Conservation (phyloP, 2,797 vertebrate species). For the Petrocephalus schoutedeni region DNA sequence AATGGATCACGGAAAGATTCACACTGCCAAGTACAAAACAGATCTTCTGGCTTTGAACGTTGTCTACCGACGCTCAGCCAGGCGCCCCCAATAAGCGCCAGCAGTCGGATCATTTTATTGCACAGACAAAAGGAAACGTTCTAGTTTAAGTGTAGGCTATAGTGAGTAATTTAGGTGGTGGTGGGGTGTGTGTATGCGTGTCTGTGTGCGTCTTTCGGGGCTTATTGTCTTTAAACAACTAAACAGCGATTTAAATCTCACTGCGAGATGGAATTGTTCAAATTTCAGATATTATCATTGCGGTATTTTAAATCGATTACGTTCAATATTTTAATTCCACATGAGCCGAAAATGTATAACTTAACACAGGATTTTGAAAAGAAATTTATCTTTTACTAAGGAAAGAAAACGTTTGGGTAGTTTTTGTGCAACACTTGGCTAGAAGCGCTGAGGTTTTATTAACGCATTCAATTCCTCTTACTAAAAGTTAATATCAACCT, state of each 20-base stretch:
- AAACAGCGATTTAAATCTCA: neutral
- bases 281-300: neutral
- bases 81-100: constrained; percentile 53
- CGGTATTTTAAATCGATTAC: neutral
- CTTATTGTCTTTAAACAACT: neutral
- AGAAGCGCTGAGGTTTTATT: neutral
- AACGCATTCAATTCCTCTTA: neutral
- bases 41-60: constrained; percentile 61
- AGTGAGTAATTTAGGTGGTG: constrained; percentile 12
- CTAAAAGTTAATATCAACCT: neutral
- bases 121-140: constrained; percentile 53
- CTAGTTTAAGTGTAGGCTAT: constrained; percentile 32
- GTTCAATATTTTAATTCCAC: neutral
- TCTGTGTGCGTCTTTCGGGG: constrained; percentile 15
- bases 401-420: neutral
- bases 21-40: constrained; percentile 66
- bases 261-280: neutral
- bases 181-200: neutral
- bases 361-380: neutral
- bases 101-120: constrained; percentile 59
- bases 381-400: neutral
- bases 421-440: neutral
- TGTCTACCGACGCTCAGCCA: constrained; percentile 52
- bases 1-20: constrained; percentile 26
- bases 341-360: neutral